These are phyloP conservation scores for Hypomecis punctinalis DNA, from an alignment of 2,888 invertebrate genomes.

Conservation along the genomic window DNA sequence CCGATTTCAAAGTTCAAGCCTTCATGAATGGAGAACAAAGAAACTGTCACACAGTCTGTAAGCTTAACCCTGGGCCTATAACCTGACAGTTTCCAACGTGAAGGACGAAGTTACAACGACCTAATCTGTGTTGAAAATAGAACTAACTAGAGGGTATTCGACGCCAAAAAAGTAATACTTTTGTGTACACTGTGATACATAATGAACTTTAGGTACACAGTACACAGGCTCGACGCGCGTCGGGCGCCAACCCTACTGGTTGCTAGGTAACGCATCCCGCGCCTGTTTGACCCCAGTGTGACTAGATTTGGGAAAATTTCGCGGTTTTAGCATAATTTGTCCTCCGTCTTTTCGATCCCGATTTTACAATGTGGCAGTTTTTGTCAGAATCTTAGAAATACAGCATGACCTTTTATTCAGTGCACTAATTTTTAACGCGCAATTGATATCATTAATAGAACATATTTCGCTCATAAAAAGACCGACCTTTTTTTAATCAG, in stretches of 20 bases:
- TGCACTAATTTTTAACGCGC: too few species aligned
- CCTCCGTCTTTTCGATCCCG: too few species aligned
- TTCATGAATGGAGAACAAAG: slow-evolving; percentile 24
- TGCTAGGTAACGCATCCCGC: slow-evolving; percentile 69
- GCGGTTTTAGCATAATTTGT: too few species aligned
- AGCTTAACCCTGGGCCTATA: not conserved
- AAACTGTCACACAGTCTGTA: slow-evolving; percentile 8
- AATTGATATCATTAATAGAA: too few species aligned
- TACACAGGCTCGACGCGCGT: slow-evolving; percentile 39
- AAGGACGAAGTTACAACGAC: slow-evolving; percentile 15
- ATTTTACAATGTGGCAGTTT: too few species aligned
- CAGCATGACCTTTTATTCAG: too few species aligned
- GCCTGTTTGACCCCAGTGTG: slow-evolving; percentile 58
- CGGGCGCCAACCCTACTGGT: slow-evolving; percentile 52
- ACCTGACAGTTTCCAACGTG: slow-evolving; percentile 2
- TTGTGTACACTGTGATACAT: too few species aligned
- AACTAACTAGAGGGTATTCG: slow-evolving; percentile 1
- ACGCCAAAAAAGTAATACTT: not conserved
- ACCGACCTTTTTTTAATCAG: too few species aligned
- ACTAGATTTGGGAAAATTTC: too few species aligned
- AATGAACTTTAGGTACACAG: not conserved
- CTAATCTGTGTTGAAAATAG: slow-evolving; percentile 11
- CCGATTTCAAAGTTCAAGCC: slow-evolving; percentile 24
- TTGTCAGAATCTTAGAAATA: too few species aligned
- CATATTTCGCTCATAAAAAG: too few species aligned